These are phyloP conservation scores for Lypha dubia DNA, from an alignment of 2,888 invertebrate species.

Conservation along the genomic window DNA sequence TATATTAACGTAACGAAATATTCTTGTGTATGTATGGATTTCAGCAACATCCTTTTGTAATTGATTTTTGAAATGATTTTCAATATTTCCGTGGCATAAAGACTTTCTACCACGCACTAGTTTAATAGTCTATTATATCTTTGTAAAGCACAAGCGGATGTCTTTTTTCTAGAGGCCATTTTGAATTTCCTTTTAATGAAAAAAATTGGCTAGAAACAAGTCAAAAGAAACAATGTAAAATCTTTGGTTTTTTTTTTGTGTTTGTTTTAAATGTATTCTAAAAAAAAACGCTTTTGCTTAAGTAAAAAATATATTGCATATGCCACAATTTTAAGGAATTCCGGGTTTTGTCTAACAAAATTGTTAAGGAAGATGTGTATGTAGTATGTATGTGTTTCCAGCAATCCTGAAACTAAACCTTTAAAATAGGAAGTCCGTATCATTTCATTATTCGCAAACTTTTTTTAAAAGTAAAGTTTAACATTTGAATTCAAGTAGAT, in stretches of 20 bases:
- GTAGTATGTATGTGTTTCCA: too few relatives aligned
- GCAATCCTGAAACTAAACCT: too few relatives aligned
- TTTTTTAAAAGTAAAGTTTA: too few relatives aligned
- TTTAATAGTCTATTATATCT: background rate
- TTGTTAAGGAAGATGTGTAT: background rate
- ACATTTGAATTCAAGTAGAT: too few relatives aligned
- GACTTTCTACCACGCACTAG: conserved; percentile 8
- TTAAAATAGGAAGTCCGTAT: too few relatives aligned
- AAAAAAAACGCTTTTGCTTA: background rate
- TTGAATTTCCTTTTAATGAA: conserved; percentile 23
- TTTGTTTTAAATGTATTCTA: background rate
- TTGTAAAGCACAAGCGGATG: background rate
- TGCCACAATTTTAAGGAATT: background rate
- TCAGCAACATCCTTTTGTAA: conserved; percentile 13
- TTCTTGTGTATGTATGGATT: too few relatives aligned
- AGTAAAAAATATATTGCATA: background rate
- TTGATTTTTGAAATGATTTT: conserved; percentile 31
- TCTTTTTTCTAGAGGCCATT: conserved; percentile 16
- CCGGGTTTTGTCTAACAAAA: background rate
- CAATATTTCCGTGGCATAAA: conserved; percentile 25
- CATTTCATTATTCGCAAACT: too few relatives aligned
- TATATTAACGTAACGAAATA: too few relatives aligned
- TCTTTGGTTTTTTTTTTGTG: background rate
- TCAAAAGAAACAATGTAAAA: background rate
- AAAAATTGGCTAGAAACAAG: background rate